Base-by-base conservation (phyloP, 2,797 vertebrate species). In the Anabas testudineus region DNA sequence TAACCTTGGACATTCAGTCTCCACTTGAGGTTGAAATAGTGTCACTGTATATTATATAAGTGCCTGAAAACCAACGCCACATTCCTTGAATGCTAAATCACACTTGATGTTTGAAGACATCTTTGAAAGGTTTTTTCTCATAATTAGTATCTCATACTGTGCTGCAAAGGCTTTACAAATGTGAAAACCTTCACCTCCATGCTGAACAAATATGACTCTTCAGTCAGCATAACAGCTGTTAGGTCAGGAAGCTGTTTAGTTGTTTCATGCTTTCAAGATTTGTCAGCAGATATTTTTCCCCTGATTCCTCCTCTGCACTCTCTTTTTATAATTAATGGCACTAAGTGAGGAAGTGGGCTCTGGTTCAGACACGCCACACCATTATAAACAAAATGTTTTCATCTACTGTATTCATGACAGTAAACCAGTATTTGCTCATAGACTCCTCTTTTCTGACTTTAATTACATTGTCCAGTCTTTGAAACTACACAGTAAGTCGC, bases 251-350 rank as follows among this genome's bases (percentile, higher is more conserved):
- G n/a, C 59, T 58, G 24, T 67, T 81, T 74, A 68, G 52, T 68
- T 58, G 28, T 36, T 54, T 39, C 14, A 39, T 67, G 30, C 58
- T 69, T 78, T 71, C 16, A 62, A 34, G 53, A 75, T 76, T 72
- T 69, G 53, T 62, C 63, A 78, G 28, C 67, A 63, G 28, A 30
- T 43, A 52, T 53, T 41, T 69, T 39, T 68, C 63, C 16, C 56
- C 57, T 74, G 57, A 5, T 52, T 76, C 57, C 39, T 58, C 66
- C 41, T 72, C 57, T 49, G 54, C 64, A 43, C 51, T 71, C 60
- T 79, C n/a, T 39, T 71, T 80, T 81, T 62, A 82, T 84, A 85
- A 83, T 83, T 82, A 84, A 80, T 87, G 72, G 28, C 66, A 58
- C 54, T 74, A 71, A 88, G 61, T 74, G 67, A 71, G 61, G 71